Percentiles rank a stretch among this genome's conserved stretches.
Conservation (phyloP, 2,888 invertebrate genomes). For the Lymantria monacha region DNA sequence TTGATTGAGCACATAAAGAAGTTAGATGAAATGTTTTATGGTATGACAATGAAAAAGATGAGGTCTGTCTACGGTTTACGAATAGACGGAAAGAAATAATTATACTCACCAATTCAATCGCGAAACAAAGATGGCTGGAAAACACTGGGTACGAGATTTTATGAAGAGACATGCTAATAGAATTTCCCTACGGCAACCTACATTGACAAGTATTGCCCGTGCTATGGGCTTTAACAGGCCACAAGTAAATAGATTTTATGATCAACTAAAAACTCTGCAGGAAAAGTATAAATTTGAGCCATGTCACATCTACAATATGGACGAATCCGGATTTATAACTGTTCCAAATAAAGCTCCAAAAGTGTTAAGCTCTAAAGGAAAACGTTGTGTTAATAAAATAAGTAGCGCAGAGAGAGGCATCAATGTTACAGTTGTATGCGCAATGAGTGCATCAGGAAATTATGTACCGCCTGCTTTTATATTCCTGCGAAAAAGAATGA, state of each 20-base stretch:
- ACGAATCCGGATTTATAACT: slow-evolving; percentile 8
- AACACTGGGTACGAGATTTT: background rate
- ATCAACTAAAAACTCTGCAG: background rate
- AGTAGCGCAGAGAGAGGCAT: slow-evolving; percentile 27
- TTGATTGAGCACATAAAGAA: background rate
- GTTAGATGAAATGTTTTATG: background rate
- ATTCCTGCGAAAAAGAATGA: slow-evolving; percentile 25
- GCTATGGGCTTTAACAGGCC: slow-evolving; percentile 1
- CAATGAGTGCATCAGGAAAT: slow-evolving; percentile 33
- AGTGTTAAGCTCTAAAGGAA: slow-evolving; percentile 30
- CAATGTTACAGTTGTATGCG: slow-evolving; percentile 29
- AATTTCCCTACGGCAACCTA: background rate
- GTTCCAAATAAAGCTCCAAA: slow-evolving; percentile 35
- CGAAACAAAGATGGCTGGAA: background rate
- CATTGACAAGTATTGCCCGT: background rate
- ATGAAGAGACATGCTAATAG: background rate
- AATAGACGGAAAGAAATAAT: background rate
- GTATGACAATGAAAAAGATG: background rate
- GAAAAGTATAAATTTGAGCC: background rate
- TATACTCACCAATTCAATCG: background rate
- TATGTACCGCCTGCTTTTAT: slow-evolving; percentile 42
- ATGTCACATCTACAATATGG: slow-evolving; percentile 18
- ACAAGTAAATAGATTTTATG: slow-evolving; percentile 1
- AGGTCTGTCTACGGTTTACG: background rate
- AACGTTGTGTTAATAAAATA: slow-evolving; percentile 30